phyloP scores from a whole-genome alignment of 2,113 vertebrate species.

The Brachirus orientalis region DNA sequence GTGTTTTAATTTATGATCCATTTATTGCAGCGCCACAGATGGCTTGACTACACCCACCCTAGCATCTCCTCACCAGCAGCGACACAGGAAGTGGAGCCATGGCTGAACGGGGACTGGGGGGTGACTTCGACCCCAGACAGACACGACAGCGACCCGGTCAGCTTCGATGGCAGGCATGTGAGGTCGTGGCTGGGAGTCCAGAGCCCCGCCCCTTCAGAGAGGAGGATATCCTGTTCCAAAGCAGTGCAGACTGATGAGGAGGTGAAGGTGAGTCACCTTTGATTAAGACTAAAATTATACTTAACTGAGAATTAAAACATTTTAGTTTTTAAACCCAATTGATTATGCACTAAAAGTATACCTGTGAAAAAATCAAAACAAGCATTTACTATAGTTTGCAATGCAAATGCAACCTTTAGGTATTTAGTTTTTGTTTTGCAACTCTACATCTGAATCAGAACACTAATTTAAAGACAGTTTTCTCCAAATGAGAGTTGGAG shows the following conservation, averaged over 20 bases:
- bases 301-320: too few relatives aligned
- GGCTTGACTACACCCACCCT: conserved; percentile 13
- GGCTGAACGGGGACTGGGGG: conserved; percentile 16
- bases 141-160: conserved; percentile 26
- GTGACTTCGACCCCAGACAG: conserved; percentile 57
- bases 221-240: conserved; percentile 50
- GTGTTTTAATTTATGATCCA: neutral
- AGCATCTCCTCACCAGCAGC: neutral
- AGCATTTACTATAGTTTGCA: too few relatives aligned
- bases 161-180: conserved; percentile 76
- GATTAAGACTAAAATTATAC: too few relatives aligned
- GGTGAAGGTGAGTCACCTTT: conserved; percentile 17
- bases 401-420: too few relatives aligned
- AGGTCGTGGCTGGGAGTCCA: conserved; percentile 81
- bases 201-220: conserved; percentile 21
- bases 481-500: too few relatives aligned
- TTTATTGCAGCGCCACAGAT: conserved; percentile 4
- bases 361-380: too few relatives aligned
- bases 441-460: too few relatives aligned
- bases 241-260: conserved; percentile 70
- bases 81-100: neutral
- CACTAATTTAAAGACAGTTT: too few relatives aligned
- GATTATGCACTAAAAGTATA: too few relatives aligned
- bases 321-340: too few relatives aligned
- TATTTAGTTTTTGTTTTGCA: too few relatives aligned